These are phyloP conservation scores for Sebastes paucispinis DNA, from an alignment of 2,797 vertebrate species.

Conservation along the genomic window DNA sequence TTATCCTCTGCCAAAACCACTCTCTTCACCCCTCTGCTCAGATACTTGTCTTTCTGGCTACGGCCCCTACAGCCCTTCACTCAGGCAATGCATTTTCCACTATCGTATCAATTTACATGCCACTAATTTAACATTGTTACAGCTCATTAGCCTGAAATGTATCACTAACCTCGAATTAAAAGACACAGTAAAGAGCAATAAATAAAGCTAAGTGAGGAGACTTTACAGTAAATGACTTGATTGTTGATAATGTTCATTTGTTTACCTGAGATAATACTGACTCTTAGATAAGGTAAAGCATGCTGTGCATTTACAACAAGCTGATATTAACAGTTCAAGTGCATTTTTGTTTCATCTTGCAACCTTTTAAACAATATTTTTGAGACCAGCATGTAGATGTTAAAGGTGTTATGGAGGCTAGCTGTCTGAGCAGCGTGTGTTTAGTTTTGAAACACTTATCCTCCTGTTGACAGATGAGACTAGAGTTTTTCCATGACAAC, in stretches of 20 bases:
- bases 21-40: neutral
- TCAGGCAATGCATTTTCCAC: neutral
- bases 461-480: slow-evolving; percentile 63
- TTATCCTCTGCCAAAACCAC: neutral
- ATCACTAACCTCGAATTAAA: slow-evolving; percentile 26
- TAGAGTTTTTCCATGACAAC: slow-evolving; percentile 64
- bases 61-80: neutral
- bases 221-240: neutral
- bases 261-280: neutral
- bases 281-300: neutral
- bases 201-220: slow-evolving; percentile 3
- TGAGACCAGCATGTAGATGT: slow-evolving; percentile 1
- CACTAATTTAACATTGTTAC: slow-evolving; percentile 30
- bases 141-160: slow-evolving; percentile 25
- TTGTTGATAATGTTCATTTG: neutral
- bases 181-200: slow-evolving; percentile 2
- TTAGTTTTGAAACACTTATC: slow-evolving; percentile 71
- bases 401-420: slow-evolving; percentile 38
- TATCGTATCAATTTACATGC: slow-evolving; percentile 25
- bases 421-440: slow-evolving; percentile 49
- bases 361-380: slow-evolving; percentile 13
- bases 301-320: neutral
- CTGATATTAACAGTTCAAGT: neutral
- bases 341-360: neutral
- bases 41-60: slow-evolving; percentile 1